A percentile compares a stretch with the other conserved stretches of the same genome.
Evolutionary conservation across 2,888 invertebrate species (phyloP).

Genomic region (Mimachlamys varia): DNA sequence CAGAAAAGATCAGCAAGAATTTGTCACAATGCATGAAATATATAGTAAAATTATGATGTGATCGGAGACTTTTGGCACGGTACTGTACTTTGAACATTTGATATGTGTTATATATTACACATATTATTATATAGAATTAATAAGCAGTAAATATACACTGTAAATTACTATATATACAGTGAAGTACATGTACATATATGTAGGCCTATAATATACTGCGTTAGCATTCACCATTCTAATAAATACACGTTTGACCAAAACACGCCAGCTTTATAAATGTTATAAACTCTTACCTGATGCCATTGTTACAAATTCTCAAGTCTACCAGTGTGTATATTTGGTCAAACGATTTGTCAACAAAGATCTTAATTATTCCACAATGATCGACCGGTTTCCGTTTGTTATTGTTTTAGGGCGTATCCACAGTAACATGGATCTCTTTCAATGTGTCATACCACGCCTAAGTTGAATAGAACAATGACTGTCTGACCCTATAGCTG

Average conservation of each 20-base stretch:
- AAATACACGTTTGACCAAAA: neutral
- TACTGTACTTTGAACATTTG: too few species aligned
- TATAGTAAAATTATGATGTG: too few species aligned
- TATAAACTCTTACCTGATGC: neutral
- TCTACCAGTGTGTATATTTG: neutral
- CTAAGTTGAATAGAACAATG: neutral
- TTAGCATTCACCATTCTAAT: neutral
- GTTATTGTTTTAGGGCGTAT: neutral
- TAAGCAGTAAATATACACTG: too few species aligned
- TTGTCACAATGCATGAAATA: too few species aligned
- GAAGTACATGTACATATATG: neutral
- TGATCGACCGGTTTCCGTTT: neutral
- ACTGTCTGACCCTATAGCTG: neutral
- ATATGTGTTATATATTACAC: too few species aligned
- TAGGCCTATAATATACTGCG: neutral
- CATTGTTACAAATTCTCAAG: neutral
- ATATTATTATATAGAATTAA: too few species aligned
- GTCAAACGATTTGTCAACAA: neutral
- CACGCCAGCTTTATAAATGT: neutral
- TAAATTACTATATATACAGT: too few species aligned
- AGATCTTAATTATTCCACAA: neutral
- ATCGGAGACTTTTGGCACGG: too few species aligned
- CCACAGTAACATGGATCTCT: neutral
- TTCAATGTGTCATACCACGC: neutral
- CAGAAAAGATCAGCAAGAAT: too few species aligned